Evolutionary conservation across 2,797 vertebrate species (phyloP), one percentile per base, ranked within the genome.

Genomic region (Liasis olivaceus): DNA sequence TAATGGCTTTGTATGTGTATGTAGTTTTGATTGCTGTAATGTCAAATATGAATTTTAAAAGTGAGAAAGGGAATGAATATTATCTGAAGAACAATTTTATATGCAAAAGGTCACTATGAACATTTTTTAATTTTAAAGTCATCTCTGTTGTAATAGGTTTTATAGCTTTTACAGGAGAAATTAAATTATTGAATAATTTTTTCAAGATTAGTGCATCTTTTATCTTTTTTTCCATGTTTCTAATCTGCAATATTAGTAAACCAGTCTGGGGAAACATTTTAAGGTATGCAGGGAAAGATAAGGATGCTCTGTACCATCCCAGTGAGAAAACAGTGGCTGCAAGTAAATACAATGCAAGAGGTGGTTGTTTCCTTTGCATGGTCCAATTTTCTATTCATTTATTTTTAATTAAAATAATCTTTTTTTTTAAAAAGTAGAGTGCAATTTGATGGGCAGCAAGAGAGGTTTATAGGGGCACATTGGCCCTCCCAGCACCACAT

Each of bases 151-250:
- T 8, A 1, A 77, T 93, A 88, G 60, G 31, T 89, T 94, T 88
- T 92, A 59, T 59, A 87, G 90, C 86, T 51, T 90, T 86, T 28
- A 93, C 59, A 58, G 6, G 28, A 92, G 13, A 69, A 54, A 85
- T 92, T 95, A 87, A 91, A 90, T 92, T 72, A 93, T 81, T 62
- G 26, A 91, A 94, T 88, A 93, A 90, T 95, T 95, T 91, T 91
- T 59, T 56, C 14, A 90, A 54, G 85, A 93, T 94, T 96, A 95
- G 36, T 36, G 36, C 36, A 36, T 36, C 36, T 36, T 36, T 36
- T 36, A 36, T 36, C 36, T 36, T 36, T 36, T 36, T 36, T 36
- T 36, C 36, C 36, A 36, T 36, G 36, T 36, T 36, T 36, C 36
- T 36, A 36, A 36, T 36, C 89, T 69, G 59, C 84, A 24, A 54